Percentiles rank a stretch among this genome's conserved stretches.
These are phyloP conservation scores for Platorchestia sp. DNA, from an alignment of 1,140 invertebrate species.

Conservation along the genomic window DNA sequence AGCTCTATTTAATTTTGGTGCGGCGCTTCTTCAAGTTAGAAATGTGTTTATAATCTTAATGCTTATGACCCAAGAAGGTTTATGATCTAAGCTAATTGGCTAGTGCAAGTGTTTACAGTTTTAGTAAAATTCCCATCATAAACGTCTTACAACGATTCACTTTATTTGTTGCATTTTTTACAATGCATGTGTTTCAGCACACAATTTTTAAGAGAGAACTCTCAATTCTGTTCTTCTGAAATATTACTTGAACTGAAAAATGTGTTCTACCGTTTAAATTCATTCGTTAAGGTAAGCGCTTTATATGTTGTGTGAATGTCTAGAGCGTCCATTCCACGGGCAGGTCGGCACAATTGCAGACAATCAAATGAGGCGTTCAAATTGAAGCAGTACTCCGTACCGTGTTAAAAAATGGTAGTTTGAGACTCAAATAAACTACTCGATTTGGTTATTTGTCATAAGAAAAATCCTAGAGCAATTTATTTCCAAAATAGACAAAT, in stretches of 20 bases:
- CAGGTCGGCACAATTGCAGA: background rate
- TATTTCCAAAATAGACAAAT: background rate
- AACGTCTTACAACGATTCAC: background rate
- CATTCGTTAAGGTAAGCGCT: background rate
- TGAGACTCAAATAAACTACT: background rate
- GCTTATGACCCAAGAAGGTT: no score
- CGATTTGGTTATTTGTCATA: background rate
- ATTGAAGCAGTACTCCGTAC: background rate
- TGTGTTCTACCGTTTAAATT: background rate
- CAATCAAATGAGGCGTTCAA: background rate
- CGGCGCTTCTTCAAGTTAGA: no score
- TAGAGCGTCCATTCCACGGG: background rate
- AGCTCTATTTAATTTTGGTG: no score
- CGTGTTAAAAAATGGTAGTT: background rate
- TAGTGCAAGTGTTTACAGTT: background rate
- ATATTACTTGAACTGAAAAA: background rate
- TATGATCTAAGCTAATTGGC: no score
- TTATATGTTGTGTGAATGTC: background rate
- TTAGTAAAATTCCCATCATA: background rate
- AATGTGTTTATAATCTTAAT: no score
- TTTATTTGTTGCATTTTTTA: background rate
- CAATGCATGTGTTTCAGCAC: background rate
- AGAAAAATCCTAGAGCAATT: background rate
- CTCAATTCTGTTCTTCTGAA: background rate
- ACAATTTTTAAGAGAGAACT: background rate